These are phyloP conservation scores for Falcunculus frontatus DNA, from an alignment of 2,113 vertebrate species.

Conservation along the genomic window DNA sequence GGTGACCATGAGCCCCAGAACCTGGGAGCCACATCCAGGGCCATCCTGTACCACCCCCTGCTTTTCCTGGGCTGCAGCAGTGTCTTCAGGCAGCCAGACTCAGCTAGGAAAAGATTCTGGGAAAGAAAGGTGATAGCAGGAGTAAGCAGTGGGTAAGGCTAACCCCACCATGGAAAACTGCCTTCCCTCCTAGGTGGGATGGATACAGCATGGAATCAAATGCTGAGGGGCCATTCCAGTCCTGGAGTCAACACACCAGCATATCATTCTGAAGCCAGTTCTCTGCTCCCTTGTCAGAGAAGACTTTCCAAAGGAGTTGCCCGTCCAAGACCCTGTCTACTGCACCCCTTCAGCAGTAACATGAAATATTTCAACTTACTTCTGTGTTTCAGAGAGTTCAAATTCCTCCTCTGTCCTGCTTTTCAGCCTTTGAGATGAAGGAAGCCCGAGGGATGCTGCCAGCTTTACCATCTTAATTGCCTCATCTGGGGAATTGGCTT, in stretches of 20 bases:
- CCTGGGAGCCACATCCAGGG: neutral
- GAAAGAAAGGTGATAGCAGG: neutral
- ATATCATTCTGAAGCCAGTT: neutral
- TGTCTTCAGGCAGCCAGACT: neutral
- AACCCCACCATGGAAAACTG: rapidly evolving
- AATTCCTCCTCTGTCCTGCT: slow-evolving; percentile 67
- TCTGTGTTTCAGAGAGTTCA: slow-evolving; percentile 73
- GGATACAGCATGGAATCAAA: neutral
- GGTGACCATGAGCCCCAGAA: neutral
- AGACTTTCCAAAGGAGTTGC: neutral
- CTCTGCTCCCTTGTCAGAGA: neutral
- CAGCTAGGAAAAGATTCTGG: neutral
- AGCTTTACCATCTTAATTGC: slow-evolving; percentile 84
- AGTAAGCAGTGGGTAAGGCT: neutral
- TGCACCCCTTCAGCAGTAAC: neutral
- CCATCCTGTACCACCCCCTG: neutral
- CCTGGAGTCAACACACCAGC: neutral
- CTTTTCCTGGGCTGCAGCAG: neutral
- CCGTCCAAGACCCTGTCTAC: neutral
- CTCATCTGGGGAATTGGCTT: slow-evolving; percentile 24
- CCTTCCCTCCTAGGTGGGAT: neutral
- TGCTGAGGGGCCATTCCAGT: neutral
- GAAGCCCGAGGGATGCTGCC: slow-evolving; percentile 76
- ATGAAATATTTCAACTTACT: slow-evolving; percentile 69
- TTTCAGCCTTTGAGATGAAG: slow-evolving; percentile 65